These are phyloP conservation scores for Lepus oiostolus DNA, from an alignment of 2,797 vertebrate species.

Conservation along the genomic window DNA sequence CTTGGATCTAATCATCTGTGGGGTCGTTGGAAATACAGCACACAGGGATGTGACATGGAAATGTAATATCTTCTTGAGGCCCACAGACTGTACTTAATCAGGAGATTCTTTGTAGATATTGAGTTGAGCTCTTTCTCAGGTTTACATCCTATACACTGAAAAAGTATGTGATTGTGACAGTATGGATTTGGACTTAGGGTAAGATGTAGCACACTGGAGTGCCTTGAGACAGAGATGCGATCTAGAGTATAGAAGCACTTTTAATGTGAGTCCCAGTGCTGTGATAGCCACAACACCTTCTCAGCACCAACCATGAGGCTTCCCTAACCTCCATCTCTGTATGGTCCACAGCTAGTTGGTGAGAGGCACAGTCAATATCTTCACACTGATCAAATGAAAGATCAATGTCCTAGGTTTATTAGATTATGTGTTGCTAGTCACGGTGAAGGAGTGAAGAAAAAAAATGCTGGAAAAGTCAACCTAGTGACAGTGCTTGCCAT, in stretches of 20 bases:
- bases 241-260: background rate
- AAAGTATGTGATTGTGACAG: background rate
- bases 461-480: background rate
- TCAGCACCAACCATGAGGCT: background rate
- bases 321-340: background rate
- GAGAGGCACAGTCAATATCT: background rate
- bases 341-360: too few species aligned
- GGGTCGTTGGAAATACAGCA: background rate
- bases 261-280: background rate
- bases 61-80: background rate
- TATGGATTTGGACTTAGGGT: background rate
- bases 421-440: background rate
- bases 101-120: background rate
- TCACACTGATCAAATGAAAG: background rate
- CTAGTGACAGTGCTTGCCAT: fast-evolving
- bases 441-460: background rate
- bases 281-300: background rate
- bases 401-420: background rate
- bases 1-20: background rate
- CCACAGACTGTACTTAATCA: background rate
- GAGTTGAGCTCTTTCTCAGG: background rate
- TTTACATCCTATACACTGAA: background rate
- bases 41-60: background rate
- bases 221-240: background rate
- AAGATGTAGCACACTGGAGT: background rate